Evolutionary conservation across 1,140 invertebrate species (phyloP), one percentile per base, ranked within the genome.

Genomic region (Drosophila teissieri): DNA sequence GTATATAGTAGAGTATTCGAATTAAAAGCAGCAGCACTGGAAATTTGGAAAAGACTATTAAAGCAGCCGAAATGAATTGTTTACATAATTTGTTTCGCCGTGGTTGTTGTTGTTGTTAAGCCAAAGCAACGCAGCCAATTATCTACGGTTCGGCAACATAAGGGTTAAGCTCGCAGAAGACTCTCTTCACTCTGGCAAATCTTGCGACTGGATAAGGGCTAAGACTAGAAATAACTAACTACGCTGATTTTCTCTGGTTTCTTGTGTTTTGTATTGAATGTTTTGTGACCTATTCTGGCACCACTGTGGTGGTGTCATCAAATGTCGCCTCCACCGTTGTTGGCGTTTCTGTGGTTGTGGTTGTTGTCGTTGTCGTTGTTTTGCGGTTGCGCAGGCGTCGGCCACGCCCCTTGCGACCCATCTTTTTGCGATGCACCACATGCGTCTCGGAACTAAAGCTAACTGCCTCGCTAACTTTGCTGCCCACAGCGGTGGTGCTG

Each of bases 171-270:
- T 80, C 44, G 45, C 27, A 15, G 45, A 64, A 51, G 49, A 58
- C 39, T 56, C 44, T 44, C 57, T 58, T 67, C 49, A 57, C 51
- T 53, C 52, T 19, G 17, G 17, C 6, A 31, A 34, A 82, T 70
- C 15, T 52, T 24, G 12, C 14, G 48, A 52, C 17, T 44, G 65
- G 62, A 36, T 67, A 69, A 69, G 64, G 67, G 63, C 65, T 88
- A 75, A 89, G 84, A 88, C 84, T 88, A 88, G 84, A 88, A 89
- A 78, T 89, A 89, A 89, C 84, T 89, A 89, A 83, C 72, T 89
- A 83, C 39, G 57, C 55, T 56, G 48, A 42, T n/a, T 42, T 52
- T 34, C 24, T 69, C 19, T 62, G 27, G 36, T 19, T 15, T 31
- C 17, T 55, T 69, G 8, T 19, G 3, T 37, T 37, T n/a, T 36